Conservation (phyloP, 2,113 vertebrate genomes). For the Motacilla tschutschensis region DNA sequence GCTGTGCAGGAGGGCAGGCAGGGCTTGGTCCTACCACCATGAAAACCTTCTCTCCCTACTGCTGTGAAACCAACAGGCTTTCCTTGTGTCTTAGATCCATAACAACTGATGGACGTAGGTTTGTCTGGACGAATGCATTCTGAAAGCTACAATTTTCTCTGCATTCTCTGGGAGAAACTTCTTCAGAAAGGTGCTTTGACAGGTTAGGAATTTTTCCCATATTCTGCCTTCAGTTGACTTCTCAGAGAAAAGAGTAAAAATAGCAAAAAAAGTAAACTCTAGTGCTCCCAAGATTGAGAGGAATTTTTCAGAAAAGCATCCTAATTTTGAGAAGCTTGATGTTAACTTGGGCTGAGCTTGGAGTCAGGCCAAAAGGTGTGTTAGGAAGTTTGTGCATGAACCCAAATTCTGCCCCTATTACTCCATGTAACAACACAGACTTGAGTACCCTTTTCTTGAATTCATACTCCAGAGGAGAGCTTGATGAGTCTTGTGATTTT, state of each 20-base stretch:
- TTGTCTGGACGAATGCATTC: neutral
- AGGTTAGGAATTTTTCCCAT: slow-evolving; percentile 22
- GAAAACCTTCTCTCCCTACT: neutral
- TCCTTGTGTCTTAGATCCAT: neutral
- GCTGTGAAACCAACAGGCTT: neutral
- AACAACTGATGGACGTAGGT: neutral
- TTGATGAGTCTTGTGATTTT: neutral
- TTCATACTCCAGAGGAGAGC: neutral
- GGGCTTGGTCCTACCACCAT: neutral
- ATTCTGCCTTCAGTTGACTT: neutral
- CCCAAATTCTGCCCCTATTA: neutral
- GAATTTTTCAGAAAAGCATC: neutral
- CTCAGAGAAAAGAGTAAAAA: neutral
- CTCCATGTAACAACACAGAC: neutral
- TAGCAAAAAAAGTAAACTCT: accelerated
- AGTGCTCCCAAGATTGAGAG: neutral
- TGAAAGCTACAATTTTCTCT: neutral
- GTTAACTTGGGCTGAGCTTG: neutral
- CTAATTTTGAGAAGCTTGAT: neutral
- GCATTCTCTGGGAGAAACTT: neutral
- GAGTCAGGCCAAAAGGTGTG: neutral
- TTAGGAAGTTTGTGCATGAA: neutral
- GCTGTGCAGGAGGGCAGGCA: neutral
- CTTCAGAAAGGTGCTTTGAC: neutral
- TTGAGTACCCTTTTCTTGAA: neutral